Percentiles rank a stretch among this genome's conserved stretches.
phyloP scores from a whole-genome alignment of 2,113 vertebrate genomes.

The Propithecus coquereli region DNA sequence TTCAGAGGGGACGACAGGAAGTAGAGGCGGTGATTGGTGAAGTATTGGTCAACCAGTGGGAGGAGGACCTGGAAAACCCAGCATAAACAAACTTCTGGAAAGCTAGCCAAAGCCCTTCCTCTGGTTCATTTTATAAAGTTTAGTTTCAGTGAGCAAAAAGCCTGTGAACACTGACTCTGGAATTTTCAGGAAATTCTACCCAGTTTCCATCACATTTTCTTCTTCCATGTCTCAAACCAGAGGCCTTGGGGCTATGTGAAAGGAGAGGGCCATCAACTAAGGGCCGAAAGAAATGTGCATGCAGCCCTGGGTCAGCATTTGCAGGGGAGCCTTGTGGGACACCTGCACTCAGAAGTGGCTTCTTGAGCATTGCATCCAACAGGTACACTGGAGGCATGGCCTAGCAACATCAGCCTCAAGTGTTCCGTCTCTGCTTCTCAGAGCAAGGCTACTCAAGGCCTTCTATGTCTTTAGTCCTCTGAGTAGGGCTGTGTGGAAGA shows the following conservation, averaged over 20 bases:
- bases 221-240: neutral
- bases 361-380: neutral
- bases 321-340: neutral
- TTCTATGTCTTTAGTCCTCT: neutral
- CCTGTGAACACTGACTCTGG: neutral
- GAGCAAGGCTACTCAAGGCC: neutral
- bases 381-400: neutral
- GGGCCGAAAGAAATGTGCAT: neutral
- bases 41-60: conserved; percentile 98
- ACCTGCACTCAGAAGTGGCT: neutral
- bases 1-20: conserved; percentile 96
- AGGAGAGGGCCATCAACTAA: neutral
- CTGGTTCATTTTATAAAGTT: neutral
- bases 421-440: neutral
- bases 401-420: neutral
- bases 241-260: neutral
- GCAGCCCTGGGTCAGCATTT: neutral
- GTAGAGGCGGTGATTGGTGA: conserved; percentile 97
- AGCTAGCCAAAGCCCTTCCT: neutral
- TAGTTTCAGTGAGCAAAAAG: neutral
- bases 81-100: conserved; percentile 44
- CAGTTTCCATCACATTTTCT: neutral
- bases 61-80: conserved; percentile 91
- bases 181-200: neutral
- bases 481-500: neutral